These are phyloP conservation scores for Aphis craccivora DNA, from an alignment of 1,140 invertebrate genomes.

Conservation along the genomic window DNA sequence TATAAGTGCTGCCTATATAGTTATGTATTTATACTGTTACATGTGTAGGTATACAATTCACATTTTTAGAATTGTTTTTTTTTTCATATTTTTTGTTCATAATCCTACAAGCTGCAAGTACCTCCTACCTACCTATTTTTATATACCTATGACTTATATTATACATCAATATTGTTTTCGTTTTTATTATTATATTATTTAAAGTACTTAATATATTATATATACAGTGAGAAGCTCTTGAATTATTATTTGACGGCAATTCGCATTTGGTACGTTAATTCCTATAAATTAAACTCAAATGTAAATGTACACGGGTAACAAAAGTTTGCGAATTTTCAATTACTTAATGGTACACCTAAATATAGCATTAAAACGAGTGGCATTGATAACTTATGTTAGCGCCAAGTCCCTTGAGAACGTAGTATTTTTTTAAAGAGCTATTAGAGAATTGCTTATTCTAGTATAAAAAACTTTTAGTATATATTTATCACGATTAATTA, in stretches of 20 bases:
- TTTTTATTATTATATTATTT: background rate
- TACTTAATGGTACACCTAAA: conserved; percentile 31
- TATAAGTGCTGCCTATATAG: background rate
- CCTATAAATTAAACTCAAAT: background rate
- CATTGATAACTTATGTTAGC: conserved; percentile 7
- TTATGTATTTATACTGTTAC: background rate
- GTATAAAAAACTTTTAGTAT: background rate
- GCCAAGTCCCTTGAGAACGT: background rate
- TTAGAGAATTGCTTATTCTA: background rate
- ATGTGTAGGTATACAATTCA: background rate
- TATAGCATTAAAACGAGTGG: conserved; percentile 20
- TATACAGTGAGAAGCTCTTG: background rate
- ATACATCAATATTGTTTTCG: background rate
- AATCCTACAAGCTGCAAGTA: no score
- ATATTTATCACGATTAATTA: background rate
- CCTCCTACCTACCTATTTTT: no score
- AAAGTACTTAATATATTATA: background rate
- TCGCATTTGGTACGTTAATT: background rate
- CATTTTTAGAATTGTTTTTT: background rate
- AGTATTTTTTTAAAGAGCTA: background rate
- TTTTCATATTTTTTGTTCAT: background rate
- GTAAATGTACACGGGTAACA: background rate
- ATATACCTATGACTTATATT: background rate
- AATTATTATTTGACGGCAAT: background rate
- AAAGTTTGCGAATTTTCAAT: conserved; percentile 27